phyloP scores from a whole-genome alignment of 2,888 invertebrate species.

The Graphium colonna region DNA sequence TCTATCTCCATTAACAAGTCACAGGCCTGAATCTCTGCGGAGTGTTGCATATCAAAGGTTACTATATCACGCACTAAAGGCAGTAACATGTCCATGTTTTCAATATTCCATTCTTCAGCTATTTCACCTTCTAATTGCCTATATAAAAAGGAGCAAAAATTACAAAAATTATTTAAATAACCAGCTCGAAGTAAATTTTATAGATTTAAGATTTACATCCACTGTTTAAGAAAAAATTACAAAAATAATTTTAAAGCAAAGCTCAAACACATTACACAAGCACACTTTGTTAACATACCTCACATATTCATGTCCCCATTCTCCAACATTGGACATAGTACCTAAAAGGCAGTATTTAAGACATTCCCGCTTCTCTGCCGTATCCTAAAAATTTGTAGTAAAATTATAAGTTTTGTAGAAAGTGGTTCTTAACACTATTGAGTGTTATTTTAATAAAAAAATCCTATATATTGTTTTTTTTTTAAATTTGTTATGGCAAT shows the following conservation, averaged over 20 bases:
- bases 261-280: no score
- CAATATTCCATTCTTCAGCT: slow-evolving; percentile 89
- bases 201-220: no score
- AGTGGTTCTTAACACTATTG: no score
- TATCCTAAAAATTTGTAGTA: slow-evolving; percentile 49
- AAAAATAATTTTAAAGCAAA: no score
- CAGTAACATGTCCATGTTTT: slow-evolving; percentile 82
- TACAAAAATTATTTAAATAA: no score
- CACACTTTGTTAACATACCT: slow-evolving; percentile 78
- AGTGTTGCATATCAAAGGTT: slow-evolving; percentile 97
- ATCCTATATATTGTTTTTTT: no score
- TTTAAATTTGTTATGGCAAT: no score
- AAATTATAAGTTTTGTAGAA: no score
- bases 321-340: slow-evolving; percentile 91
- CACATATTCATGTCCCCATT: slow-evolving; percentile 99
- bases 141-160: slow-evolving; percentile 14
- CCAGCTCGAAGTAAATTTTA: no score
- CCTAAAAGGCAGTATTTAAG: slow-evolving; percentile 94
- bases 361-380: slow-evolving; percentile 87
- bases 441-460: no score
- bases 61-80: slow-evolving; percentile 92
- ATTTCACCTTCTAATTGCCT: slow-evolving; percentile 95
- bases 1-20: slow-evolving; percentile 99
- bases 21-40: slow-evolving; percentile 99
- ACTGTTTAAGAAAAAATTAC: no score